phyloP scores from a whole-genome alignment of 1,140 invertebrate species.

The Linepithema humile region DNA sequence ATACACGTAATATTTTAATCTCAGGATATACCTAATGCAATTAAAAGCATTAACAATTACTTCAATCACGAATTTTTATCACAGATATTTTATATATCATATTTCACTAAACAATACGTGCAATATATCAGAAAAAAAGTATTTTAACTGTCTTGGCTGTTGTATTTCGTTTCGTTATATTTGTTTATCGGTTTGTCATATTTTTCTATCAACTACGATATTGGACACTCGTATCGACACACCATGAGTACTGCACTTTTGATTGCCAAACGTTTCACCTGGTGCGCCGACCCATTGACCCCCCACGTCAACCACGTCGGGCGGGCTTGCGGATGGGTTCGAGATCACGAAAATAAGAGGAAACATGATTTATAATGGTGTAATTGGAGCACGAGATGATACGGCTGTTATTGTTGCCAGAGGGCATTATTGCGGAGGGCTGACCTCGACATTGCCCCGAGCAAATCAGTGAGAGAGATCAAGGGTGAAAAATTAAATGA shows the following conservation, averaged over 20 bases:
- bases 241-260: constrained; percentile 21
- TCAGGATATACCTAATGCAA: neutral
- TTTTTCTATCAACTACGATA: neutral
- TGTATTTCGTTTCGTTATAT: neutral
- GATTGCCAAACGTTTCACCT: constrained; percentile 62
- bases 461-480: constrained; percentile 26
- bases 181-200: neutral
- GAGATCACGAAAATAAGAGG: constrained; percentile 76
- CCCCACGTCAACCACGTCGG: constrained; percentile 71
- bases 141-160: neutral
- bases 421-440: constrained; percentile 74
- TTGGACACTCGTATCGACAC: constrained; percentile 13
- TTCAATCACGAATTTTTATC: neutral
- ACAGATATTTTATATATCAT: neutral
- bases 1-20: neutral
- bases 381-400: constrained; percentile 78
- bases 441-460: constrained; percentile 70
- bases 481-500: neutral
- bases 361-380: constrained; percentile 80
- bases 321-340: constrained; percentile 1
- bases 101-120: neutral
- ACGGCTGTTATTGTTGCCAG: constrained; percentile 74
- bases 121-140: neutral
- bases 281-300: constrained; percentile 73
- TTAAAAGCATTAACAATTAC: neutral